phyloP scores from a whole-genome alignment of 2,113 vertebrate genomes.

The Rhabdornis inornatus region DNA sequence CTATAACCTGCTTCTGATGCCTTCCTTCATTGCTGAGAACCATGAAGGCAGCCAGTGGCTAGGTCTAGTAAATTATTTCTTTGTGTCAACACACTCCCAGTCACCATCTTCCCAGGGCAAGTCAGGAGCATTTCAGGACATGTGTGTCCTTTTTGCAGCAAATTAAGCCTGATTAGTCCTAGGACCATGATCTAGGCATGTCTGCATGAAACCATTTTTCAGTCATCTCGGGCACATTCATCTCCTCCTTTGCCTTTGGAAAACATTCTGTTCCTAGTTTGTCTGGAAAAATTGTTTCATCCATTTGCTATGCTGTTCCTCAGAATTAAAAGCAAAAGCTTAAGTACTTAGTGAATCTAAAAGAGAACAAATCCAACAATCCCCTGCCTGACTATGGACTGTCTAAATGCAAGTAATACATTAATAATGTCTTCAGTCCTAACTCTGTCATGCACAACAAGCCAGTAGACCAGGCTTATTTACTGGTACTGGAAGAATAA shows the following conservation, averaged over 20 bases:
- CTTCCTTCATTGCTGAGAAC: background rate
- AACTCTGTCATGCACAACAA: background rate
- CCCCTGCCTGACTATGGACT: background rate
- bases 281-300: background rate
- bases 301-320: background rate
- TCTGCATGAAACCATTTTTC: background rate
- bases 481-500: rapidly evolving
- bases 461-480: background rate
- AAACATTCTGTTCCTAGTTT: background rate
- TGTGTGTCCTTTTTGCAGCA: background rate
- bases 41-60: background rate
- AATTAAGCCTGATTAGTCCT: background rate
- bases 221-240: background rate
- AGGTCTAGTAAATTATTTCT: background rate
- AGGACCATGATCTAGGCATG: background rate
- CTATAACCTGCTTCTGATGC: background rate
- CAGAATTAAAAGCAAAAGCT: background rate
- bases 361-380: background rate
- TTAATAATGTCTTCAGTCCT: background rate
- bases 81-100: background rate
- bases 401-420: background rate
- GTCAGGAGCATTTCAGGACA: background rate
- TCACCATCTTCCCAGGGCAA: background rate
- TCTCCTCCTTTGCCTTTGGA: background rate
- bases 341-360: background rate